Conservation (phyloP, 2,113 vertebrate species). For the Calidris pygmaea region DNA sequence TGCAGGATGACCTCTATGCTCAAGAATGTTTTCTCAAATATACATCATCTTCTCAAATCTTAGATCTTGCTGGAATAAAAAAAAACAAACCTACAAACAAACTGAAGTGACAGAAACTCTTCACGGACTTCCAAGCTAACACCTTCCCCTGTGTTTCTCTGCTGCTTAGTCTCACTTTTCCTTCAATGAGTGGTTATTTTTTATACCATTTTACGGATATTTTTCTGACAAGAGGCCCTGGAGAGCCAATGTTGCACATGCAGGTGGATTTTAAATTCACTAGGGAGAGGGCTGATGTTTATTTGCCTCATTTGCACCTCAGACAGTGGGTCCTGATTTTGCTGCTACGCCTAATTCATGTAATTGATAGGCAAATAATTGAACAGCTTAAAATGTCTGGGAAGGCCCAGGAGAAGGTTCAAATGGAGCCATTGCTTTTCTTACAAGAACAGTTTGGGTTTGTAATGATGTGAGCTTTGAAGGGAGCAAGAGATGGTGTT, state of each 20-base stretch:
- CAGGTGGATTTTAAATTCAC: neutral
- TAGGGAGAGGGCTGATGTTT: neutral
- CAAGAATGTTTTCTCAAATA: neutral
- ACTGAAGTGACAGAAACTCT: neutral
- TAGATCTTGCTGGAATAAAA: neutral
- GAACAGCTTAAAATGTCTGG: conserved; percentile 3
- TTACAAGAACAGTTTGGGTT: neutral
- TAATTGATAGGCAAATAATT: conserved; percentile 45
- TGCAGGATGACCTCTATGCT: neutral
- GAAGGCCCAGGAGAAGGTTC: conserved; percentile 35
- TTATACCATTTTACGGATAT: neutral
- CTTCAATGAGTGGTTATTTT: neutral
- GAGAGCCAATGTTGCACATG: neutral
- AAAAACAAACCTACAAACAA: neutral
- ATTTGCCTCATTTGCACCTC: conserved; percentile 55
- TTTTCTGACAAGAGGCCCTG: neutral
- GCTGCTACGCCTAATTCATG: neutral
- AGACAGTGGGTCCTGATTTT: conserved; percentile 24
- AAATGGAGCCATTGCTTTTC: neutral
- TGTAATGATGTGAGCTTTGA: conserved; percentile 52
- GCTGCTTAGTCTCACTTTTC: neutral
- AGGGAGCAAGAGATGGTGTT: conserved; percentile 11
- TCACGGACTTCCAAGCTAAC: neutral
- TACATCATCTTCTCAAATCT: neutral
- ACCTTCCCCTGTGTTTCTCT: neutral